Evolutionary conservation across 2,888 invertebrate genomes (phyloP).

Genomic region (Bombyx huttoni): DNA sequence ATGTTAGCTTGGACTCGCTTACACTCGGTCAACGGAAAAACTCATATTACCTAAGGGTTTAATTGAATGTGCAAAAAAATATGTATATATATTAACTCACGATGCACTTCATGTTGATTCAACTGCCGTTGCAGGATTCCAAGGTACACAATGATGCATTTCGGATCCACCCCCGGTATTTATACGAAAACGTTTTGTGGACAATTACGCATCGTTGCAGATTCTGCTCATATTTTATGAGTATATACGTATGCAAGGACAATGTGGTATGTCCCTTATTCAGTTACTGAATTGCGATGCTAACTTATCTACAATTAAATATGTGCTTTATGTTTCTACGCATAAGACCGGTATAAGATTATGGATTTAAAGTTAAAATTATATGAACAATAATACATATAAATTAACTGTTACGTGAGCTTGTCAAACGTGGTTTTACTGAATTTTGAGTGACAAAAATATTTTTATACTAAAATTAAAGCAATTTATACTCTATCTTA

Average conservation of each 20-base stretch:
- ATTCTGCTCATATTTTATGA: conserved; percentile 53
- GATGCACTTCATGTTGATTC: conserved; percentile 49
- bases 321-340: not conserved
- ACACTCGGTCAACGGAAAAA: not conserved
- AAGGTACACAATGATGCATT: conserved; percentile 58
- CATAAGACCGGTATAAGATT: not conserved
- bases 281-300: conserved; percentile 6
- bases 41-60: not conserved
- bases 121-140: conserved; percentile 27
- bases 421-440: not conserved
- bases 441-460: not conserved
- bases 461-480: not conserved
- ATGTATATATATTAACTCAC: conserved; percentile 37
- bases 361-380: not conserved
- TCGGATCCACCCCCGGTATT: conserved; percentile 57
- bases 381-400: not conserved
- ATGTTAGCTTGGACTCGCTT: too few relatives aligned
- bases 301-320: not conserved
- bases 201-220: conserved; percentile 51
- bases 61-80: not conserved
- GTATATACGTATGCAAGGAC: conserved; percentile 39
- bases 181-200: conserved; percentile 51
- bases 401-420: not conserved
- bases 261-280: conserved; percentile 32
- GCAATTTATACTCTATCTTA: not conserved